Percentiles rank a stretch among this genome's conserved stretches.
Conservation (phyloP, 2,888 invertebrate genomes). For the Acrobeloides nanus region DNA sequence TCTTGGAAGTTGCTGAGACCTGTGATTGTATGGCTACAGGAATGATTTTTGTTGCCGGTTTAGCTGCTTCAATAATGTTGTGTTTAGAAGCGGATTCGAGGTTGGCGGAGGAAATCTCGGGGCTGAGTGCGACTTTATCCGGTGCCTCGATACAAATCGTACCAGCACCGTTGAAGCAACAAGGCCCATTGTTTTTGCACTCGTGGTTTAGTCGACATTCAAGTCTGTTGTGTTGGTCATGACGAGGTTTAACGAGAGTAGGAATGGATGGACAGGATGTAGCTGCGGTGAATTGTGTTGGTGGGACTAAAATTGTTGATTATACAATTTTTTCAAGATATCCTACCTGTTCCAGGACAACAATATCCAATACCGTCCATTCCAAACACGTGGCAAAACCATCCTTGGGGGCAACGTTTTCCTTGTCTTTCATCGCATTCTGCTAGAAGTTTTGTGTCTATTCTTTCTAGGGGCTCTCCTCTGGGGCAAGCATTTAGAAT, state of each 20-base stretch:
- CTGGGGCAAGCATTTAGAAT: slow-evolving; percentile 22
- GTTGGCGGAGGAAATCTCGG: too few relatives aligned
- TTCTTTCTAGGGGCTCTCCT: slow-evolving; percentile 31
- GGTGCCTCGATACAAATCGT: slow-evolving; percentile 23
- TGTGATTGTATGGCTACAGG: too few relatives aligned
- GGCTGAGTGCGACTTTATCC: too few relatives aligned
- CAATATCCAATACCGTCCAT: slow-evolving; percentile 34
- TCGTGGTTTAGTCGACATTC: slow-evolving; percentile 29
- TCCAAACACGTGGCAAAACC: slow-evolving; percentile 38
- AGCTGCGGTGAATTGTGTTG: slow-evolving; percentile 15
- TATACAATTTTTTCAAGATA: not conserved
- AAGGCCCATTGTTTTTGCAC: slow-evolving; percentile 24
- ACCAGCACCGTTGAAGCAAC: slow-evolving; percentile 47
- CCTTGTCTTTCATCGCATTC: slow-evolving; percentile 23
- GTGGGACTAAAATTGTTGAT: slow-evolving; percentile 11
- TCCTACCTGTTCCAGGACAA: slow-evolving; percentile 30
- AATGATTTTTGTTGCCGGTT: too few relatives aligned
- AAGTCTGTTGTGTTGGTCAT: not conserved
- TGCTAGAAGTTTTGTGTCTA: slow-evolving; percentile 21
- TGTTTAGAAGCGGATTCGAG: too few relatives aligned
- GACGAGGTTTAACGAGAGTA: slow-evolving; percentile 5
- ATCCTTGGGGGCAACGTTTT: slow-evolving; percentile 37
- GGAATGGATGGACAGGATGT: slow-evolving; percentile 18
- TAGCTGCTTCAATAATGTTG: too few relatives aligned
- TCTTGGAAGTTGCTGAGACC: too few relatives aligned